Percentiles rank a stretch among this genome's conserved stretches.
phyloP scores from a whole-genome alignment of 2,113 vertebrate species.

The Muntiacus reevesi region DNA sequence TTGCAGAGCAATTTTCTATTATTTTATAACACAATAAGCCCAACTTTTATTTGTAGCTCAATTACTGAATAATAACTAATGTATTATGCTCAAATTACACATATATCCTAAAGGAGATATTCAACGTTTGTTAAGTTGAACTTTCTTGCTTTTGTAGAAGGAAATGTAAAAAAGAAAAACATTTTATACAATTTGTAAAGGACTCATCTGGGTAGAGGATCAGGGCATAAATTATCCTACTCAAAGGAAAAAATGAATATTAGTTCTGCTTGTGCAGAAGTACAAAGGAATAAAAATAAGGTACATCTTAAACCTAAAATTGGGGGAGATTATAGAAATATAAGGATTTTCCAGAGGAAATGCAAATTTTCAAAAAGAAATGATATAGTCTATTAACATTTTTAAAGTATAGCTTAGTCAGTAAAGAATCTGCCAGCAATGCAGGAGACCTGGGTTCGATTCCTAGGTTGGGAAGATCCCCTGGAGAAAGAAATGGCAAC shows the following conservation, averaged over 20 bases:
- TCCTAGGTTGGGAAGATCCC: not conserved
- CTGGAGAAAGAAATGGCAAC: not conserved
- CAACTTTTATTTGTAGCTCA: not conserved
- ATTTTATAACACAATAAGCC: not conserved
- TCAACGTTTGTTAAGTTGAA: not conserved
- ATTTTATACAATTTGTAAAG: not conserved
- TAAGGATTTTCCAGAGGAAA: not conserved
- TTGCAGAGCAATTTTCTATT: not conserved
- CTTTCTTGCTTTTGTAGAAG: not conserved
- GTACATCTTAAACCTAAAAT: not conserved
- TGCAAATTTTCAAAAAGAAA: not conserved
- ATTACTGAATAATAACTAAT: not conserved
- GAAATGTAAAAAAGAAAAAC: not conserved
- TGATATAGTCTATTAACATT: not conserved
- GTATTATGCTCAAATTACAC: not conserved
- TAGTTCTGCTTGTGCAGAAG: not conserved
- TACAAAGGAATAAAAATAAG: constrained; percentile 4
- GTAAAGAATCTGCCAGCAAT: not conserved
- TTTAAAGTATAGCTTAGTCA: not conserved
- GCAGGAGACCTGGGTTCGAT: not conserved
- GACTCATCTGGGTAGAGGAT: not conserved
- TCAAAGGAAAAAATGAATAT: not conserved
- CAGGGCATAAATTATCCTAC: not conserved
- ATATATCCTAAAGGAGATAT: not conserved
- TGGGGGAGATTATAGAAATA: not conserved